Evolutionary conservation across 2,888 invertebrate species (phyloP), one percentile per base, ranked within the genome.

Genomic region (Orthonevra nobilis): DNA sequence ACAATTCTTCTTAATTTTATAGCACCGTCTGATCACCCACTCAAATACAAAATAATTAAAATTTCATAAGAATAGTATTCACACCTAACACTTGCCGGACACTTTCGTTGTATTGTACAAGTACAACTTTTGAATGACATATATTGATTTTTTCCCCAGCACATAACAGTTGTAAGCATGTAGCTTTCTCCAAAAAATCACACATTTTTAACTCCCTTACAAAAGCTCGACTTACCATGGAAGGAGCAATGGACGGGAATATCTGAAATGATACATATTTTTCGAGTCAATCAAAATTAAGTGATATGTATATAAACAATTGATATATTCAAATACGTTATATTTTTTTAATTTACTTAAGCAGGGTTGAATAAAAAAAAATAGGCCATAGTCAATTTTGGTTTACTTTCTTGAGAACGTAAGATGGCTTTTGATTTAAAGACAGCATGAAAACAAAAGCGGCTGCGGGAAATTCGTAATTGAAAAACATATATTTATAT

Each of bases 101-200:
- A 87, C 93, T 94, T 85, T 96, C 95, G 83, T 95, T 96, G 90
- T 96, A 95, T 86, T 94, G 92, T 82, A 96, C 93, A 64, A 96
- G 92, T 54, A 94, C 92, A 83, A 96, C 94, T 88, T 95, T 95
- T 48, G 95, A 94, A 38, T 94, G 93, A 69, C 95, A 92, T 63
- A 94, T 92, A 87, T 95, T 95, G 74, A 95, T 91, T 86, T 94
- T 94, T 86, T 94, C 95, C 26, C 94, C 94, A 40, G 94, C 93
- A 84, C 94, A 92, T 73, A 95, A 89, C 56, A 95, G 90, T 86
- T 95, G 95, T 85, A 95, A 93, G 85, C 95, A 95, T 82, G 93
- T 93, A 10, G 95, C 94, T 83, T 94, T 92, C 85, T 95, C 94
- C 73, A 95, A 88, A 87, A 96, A 96, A 85, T 95, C 95, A 38